These are phyloP conservation scores for Montipora capitata DNA, from an alignment of 92 coral and sea anemone species.

Conservation along the genomic window DNA sequence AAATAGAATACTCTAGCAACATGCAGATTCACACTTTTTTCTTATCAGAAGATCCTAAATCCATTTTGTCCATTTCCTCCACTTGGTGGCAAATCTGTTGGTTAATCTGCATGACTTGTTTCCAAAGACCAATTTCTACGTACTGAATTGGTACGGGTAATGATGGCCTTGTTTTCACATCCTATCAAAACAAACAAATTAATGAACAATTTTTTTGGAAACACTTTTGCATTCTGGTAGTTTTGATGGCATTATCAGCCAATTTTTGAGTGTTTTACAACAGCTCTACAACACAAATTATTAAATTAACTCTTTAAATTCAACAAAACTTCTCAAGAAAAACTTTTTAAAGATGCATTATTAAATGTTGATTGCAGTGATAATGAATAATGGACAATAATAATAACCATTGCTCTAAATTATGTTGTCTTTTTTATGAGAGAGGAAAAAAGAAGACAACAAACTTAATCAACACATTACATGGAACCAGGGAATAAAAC, in stretches of 20 bases:
- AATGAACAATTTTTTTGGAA: not conserved
- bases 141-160: constrained; percentile 56
- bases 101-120: constrained; percentile 78
- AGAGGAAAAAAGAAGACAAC: too few relatives aligned
- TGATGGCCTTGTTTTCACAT: constrained; percentile 58
- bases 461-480: too few relatives aligned
- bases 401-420: too few relatives aligned
- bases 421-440: too few relatives aligned
- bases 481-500: too few relatives aligned
- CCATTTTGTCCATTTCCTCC: constrained; percentile 54
- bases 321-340: too few relatives aligned
- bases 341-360: too few relatives aligned
- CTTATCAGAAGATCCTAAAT: constrained; percentile 1
- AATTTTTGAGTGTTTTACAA: not conserved
- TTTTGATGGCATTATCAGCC: not conserved
- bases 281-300: not conserved
- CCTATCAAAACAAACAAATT: constrained; percentile 14
- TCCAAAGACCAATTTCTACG: constrained; percentile 80
- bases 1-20: too few relatives aligned
- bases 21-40: not conserved
- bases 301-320: too few relatives aligned
- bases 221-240: too few relatives aligned
- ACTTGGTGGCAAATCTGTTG: constrained; percentile 65
- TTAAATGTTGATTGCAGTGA: too few relatives aligned
- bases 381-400: too few relatives aligned